Evolutionary conservation across 1,140 invertebrate species (phyloP).

Genomic region (Holcopasites calliopsidis): DNA sequence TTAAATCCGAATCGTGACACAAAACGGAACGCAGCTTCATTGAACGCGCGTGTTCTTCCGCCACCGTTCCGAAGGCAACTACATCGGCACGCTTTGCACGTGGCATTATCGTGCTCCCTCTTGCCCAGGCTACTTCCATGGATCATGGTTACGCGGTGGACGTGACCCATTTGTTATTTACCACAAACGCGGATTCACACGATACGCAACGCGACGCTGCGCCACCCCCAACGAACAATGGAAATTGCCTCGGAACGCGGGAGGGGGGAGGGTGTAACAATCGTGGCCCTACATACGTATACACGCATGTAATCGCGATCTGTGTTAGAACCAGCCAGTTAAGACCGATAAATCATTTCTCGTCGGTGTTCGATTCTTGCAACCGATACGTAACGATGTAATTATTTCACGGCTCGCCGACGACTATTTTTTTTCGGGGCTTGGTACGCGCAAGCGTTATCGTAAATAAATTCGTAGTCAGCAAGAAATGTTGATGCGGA

Average conservation of each 20-base stretch:
- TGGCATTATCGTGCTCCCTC: slow-evolving; percentile 51
- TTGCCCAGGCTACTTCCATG: slow-evolving; percentile 42
- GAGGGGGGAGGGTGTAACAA: too few species aligned
- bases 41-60: slow-evolving; percentile 38
- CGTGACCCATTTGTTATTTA: slow-evolving; percentile 64
- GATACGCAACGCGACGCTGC: slow-evolving; percentile 58
- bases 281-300: slow-evolving; percentile 29
- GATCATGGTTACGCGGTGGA: slow-evolving; percentile 61
- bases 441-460: too few species aligned
- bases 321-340: slow-evolving; percentile 35
- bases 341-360: slow-evolving; percentile 56
- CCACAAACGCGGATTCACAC: slow-evolving; percentile 51
- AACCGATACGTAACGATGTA: neutral
- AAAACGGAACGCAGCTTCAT: slow-evolving; percentile 20
- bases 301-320: slow-evolving; percentile 48
- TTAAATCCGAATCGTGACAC: neutral
- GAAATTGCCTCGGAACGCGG: slow-evolving; percentile 43
- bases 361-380: slow-evolving; percentile 12
- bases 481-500: too few species aligned
- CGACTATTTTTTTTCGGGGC: slow-evolving; percentile 43
- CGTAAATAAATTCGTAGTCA: too few species aligned
- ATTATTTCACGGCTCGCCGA: slow-evolving; percentile 29
- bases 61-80: slow-evolving; percentile 42
- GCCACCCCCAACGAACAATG: slow-evolving; percentile 45
- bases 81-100: slow-evolving; percentile 39